phyloP scores from a whole-genome alignment of 2,113 vertebrate genomes.

The Chaetops frenatus region DNA sequence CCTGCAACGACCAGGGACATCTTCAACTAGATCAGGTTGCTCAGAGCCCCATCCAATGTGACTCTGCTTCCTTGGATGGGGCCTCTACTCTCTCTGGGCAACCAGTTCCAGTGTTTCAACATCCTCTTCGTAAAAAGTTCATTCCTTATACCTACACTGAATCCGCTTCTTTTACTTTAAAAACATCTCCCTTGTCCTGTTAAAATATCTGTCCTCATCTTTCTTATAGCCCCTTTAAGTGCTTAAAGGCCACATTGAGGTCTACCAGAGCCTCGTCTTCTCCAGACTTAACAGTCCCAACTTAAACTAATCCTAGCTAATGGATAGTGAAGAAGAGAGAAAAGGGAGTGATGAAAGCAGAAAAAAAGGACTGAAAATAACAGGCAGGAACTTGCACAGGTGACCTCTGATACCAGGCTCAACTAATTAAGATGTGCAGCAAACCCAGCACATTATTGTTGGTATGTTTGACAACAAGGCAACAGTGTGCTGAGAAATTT shows the following conservation, averaged over 20 bases:
- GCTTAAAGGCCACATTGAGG: background rate
- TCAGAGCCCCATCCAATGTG: background rate
- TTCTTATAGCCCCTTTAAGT: background rate
- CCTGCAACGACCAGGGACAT: background rate
- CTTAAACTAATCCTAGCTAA: background rate
- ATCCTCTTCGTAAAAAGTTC: background rate
- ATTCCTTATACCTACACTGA: background rate
- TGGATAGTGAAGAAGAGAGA: background rate
- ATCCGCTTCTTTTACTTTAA: background rate
- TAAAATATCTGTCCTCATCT: background rate
- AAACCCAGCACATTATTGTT: background rate
- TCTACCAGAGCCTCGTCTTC: background rate
- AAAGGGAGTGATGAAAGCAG: background rate
- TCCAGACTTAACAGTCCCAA: background rate
- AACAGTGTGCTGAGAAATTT: background rate
- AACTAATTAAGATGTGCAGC: background rate
- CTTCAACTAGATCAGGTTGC: background rate
- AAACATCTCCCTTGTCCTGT: background rate
- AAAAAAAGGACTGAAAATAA: background rate
- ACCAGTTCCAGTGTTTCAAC: background rate
- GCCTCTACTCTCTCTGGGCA: background rate
- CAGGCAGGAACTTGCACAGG: background rate
- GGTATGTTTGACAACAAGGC: background rate
- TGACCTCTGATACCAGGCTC: background rate
- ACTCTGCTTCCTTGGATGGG: background rate